Evolutionary conservation across 2,797 vertebrate species (phyloP).

Genomic region (Gorsachius magnificus): DNA sequence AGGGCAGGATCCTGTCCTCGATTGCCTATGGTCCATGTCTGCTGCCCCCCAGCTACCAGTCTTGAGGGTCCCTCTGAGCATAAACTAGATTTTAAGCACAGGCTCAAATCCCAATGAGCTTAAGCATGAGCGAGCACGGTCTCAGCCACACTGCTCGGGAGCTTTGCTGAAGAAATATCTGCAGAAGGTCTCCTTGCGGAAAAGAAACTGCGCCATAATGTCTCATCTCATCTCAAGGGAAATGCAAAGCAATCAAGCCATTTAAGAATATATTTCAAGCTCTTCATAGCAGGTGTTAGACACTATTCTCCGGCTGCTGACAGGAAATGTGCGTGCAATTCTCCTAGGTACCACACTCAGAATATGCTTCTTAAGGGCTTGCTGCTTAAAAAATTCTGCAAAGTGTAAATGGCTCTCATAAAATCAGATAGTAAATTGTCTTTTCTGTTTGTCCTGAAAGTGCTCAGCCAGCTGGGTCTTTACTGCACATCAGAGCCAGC

Average conservation of each 20-base stretch:
- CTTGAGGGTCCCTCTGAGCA: not conserved
- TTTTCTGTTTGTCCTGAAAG: conserved; percentile 54
- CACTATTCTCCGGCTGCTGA: conserved; percentile 36
- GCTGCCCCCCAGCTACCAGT: not conserved
- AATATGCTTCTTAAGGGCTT: conserved; percentile 8
- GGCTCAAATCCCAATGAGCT: not conserved
- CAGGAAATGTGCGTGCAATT: conserved; percentile 57
- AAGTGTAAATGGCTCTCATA: conserved; percentile 40
- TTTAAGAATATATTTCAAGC: conserved; percentile 61
- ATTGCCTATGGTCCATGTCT: rapidly evolving
- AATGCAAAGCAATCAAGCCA: conserved; percentile 59
- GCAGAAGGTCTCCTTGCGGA: not conserved
- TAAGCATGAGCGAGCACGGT: rapidly evolving
- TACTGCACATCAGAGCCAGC: not conserved
- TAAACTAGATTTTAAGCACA: not conserved
- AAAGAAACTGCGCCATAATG: not conserved
- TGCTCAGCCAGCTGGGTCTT: conserved; percentile 11
- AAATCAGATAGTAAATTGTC: conserved; percentile 48
- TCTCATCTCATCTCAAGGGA: conserved; percentile 33
- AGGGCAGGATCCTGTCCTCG: not conserved
- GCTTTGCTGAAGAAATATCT: not conserved
- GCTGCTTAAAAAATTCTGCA: conserved; percentile 28
- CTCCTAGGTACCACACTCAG: not conserved
- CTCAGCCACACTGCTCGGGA: not conserved
- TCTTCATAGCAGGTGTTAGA: conserved; percentile 57